Conservation (phyloP, 2,888 invertebrate genomes). For the Nycteola revayana region DNA sequence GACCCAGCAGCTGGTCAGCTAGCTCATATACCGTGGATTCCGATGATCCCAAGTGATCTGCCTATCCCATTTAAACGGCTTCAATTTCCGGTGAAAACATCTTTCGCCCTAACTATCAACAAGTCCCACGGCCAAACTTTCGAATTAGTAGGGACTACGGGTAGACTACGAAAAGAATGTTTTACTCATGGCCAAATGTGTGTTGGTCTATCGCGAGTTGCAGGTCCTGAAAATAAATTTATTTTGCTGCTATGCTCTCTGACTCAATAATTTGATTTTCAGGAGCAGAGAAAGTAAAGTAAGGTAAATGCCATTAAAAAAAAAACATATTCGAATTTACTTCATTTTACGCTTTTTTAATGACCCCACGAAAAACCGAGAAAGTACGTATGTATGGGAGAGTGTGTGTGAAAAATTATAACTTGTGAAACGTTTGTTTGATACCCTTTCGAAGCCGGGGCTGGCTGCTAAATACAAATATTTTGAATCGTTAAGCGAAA, state of each 20-base stretch:
- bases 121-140: constrained; percentile 29
- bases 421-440: too few species aligned
- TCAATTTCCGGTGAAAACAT: constrained; percentile 20
- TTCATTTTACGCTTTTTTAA: too few species aligned
- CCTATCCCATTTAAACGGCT: constrained; percentile 27
- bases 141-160: constrained; percentile 26
- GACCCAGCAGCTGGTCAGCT: constrained; percentile 22
- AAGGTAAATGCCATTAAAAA: too few species aligned
- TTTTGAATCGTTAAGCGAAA: too few species aligned
- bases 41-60: constrained; percentile 15
- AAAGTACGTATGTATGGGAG: background rate
- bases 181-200: constrained; percentile 8
- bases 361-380: background rate
- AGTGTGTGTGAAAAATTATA: background rate
- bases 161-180: constrained; percentile 23
- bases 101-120: constrained; percentile 27
- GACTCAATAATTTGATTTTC: too few species aligned
- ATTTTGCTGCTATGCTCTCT: background rate
- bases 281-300: too few species aligned
- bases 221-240: background rate
- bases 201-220: background rate
- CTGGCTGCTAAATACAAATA: too few species aligned
- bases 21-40: constrained; percentile 20
- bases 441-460: too few species aligned
- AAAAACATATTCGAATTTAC: too few species aligned